These are phyloP conservation scores for Drosophila picticornis DNA, from an alignment of 2,888 invertebrate species.

Conservation along the genomic window DNA sequence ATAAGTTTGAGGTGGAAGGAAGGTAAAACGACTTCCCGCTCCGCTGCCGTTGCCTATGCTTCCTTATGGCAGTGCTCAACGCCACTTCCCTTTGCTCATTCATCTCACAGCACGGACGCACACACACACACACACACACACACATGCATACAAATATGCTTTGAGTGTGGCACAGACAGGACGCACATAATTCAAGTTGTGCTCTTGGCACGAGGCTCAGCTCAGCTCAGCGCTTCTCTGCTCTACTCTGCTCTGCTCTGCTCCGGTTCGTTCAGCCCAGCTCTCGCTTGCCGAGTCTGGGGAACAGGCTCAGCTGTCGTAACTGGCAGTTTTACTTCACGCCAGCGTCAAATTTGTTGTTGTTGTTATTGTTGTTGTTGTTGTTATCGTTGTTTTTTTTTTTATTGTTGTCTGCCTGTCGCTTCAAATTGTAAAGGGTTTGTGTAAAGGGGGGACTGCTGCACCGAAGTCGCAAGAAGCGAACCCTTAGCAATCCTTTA, in stretches of 20 bases:
- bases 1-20: constrained; percentile 57
- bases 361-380: constrained; percentile 4
- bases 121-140: constrained; percentile 17
- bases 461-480: constrained; percentile 30
- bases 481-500: constrained; percentile 43
- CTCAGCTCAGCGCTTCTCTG: constrained; percentile 22
- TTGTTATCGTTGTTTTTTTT: constrained; percentile 7
- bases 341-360: constrained; percentile 45
- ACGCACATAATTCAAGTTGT: constrained; percentile 77
- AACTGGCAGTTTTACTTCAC: constrained; percentile 75
- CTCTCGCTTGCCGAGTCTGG: constrained; percentile 27
- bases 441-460: constrained; percentile 24
- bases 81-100: constrained; percentile 75
- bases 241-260: constrained; percentile 12
- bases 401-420: constrained; percentile 44
- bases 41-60: constrained; percentile 62
- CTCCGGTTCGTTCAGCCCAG: constrained; percentile 13
- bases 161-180: constrained; percentile 45
- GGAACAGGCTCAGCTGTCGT: constrained; percentile 70
- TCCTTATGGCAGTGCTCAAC: constrained; percentile 77
- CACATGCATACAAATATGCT: constrained; percentile 13
- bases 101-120: constrained; percentile 59
- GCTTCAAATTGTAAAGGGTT: constrained; percentile 53
- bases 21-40: constrained; percentile 45
- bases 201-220: constrained; percentile 65